A percentile compares a stretch with the other conserved stretches of the same genome.
These are phyloP conservation scores for Noctua janthe DNA, from an alignment of 2,888 invertebrate genomes.

Conservation along the genomic window DNA sequence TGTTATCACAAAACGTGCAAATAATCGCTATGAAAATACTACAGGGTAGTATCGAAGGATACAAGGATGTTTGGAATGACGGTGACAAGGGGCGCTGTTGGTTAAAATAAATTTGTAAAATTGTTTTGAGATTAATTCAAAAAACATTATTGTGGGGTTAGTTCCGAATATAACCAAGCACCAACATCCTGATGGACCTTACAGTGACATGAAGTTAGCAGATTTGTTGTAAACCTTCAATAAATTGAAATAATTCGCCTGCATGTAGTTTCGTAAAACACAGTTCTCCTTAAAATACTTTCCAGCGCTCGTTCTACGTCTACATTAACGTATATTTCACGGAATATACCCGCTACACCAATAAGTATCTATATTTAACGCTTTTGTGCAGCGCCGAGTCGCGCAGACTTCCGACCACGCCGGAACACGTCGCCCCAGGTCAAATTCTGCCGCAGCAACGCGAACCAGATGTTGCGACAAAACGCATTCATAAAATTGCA, in stretches of 20 bases:
- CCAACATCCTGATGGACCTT: background rate
- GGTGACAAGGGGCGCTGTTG: background rate
- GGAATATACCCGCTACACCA: slow-evolving; percentile 4
- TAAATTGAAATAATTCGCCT: background rate
- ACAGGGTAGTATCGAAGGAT: background rate
- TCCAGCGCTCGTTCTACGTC: background rate
- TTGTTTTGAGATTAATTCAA: background rate
- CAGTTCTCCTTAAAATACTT: background rate
- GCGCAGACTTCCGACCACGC: slow-evolving; percentile 46
- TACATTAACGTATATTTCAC: background rate
- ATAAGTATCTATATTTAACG: slow-evolving; percentile 51
- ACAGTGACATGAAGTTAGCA: background rate
- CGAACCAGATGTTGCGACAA: slow-evolving; percentile 38
- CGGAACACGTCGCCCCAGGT: slow-evolving; percentile 41
- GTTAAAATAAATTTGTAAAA: background rate
- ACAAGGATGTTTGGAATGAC: background rate
- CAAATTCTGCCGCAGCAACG: slow-evolving; percentile 4
- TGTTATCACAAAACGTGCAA: background rate
- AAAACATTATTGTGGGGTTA: too few relatives aligned
- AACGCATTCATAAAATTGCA: slow-evolving; percentile 46
- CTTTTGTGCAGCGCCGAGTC: slow-evolving; percentile 27
- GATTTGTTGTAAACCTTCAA: background rate
- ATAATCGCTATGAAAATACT: background rate
- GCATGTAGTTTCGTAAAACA: background rate
- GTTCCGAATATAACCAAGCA: background rate